Conservation (phyloP, 2,797 vertebrate species). For the Mycteria americana region DNA sequence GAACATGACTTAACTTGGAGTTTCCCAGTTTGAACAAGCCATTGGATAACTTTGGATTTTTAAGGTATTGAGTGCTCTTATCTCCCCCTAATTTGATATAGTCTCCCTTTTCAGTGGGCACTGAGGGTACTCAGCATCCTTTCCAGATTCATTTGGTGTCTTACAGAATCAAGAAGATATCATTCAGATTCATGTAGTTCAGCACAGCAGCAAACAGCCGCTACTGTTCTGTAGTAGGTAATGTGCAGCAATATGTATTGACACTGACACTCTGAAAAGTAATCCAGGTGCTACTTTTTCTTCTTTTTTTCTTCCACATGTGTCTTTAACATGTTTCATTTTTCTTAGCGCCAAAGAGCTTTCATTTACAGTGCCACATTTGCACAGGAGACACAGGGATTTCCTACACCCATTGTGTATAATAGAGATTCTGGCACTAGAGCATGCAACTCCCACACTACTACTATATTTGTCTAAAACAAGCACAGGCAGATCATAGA, state of each 20-base stretch:
- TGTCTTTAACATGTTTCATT: not conserved
- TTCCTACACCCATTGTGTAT: not conserved
- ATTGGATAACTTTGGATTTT: not conserved
- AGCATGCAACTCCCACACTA: not conserved
- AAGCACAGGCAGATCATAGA: slow-evolving; percentile 30
- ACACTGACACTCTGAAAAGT: not conserved
- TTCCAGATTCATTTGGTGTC: not conserved
- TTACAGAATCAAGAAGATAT: not conserved
- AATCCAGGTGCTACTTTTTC: not conserved
- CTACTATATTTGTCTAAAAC: not conserved
- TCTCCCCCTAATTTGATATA: not conserved
- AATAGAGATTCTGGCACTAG: not conserved
- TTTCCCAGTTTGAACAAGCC: not conserved
- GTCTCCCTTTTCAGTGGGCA: not conserved
- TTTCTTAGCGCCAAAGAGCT: not conserved
- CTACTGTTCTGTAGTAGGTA: not conserved
- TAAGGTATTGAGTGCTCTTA: not conserved
- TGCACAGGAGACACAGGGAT: not conserved
- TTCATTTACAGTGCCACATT: not conserved
- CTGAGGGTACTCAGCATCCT: not conserved
- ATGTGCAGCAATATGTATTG: not conserved
- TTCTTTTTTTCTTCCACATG: not conserved
- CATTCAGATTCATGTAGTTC: not conserved
- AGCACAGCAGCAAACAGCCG: not conserved
- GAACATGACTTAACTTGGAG: not conserved